These are phyloP conservation scores for Mythimna impura DNA, from an alignment of 2,888 invertebrate genomes.

Conservation along the genomic window DNA sequence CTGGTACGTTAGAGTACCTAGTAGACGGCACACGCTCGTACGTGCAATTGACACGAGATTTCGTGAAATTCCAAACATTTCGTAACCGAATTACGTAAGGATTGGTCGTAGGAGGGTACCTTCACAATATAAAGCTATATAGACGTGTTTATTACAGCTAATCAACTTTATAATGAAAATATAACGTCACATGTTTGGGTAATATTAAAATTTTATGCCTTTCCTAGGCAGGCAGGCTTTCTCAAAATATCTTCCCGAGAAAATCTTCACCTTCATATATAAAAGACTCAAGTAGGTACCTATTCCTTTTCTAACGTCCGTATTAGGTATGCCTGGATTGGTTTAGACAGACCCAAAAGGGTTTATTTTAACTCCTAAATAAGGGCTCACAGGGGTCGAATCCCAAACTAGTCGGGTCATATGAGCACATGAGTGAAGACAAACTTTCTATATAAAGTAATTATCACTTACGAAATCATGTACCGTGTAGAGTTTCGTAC, in stretches of 20 bases:
- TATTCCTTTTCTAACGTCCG: background rate
- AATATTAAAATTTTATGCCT: background rate
- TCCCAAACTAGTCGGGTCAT: conserved; percentile 10
- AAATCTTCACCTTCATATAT: conserved; percentile 2
- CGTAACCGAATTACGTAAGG: background rate
- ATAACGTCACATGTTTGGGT: background rate
- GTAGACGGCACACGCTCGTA: background rate
- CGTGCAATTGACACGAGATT: conserved; percentile 4
- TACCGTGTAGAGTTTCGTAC: no score
- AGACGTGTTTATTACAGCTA: background rate
- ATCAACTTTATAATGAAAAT: conserved; percentile 10
- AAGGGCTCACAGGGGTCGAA: conserved; percentile 15
- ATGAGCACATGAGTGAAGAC: conserved; percentile 18
- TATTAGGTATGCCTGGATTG: conserved; percentile 29
- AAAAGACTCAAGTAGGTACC: background rate
- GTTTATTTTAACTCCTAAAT: conserved; percentile 24
- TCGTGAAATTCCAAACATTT: conserved; percentile 6
- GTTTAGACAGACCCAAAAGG: conserved; percentile 27
- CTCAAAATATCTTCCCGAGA: conserved; percentile 6
- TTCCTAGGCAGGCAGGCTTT: no score
- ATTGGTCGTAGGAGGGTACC: background rate
- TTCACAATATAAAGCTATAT: background rate
- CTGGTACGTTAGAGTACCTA: background rate
- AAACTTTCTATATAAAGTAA: background rate
- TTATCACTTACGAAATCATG: no score